Evolutionary conservation across 2,113 vertebrate genomes (phyloP).

Genomic region (Platycercus adscitus): DNA sequence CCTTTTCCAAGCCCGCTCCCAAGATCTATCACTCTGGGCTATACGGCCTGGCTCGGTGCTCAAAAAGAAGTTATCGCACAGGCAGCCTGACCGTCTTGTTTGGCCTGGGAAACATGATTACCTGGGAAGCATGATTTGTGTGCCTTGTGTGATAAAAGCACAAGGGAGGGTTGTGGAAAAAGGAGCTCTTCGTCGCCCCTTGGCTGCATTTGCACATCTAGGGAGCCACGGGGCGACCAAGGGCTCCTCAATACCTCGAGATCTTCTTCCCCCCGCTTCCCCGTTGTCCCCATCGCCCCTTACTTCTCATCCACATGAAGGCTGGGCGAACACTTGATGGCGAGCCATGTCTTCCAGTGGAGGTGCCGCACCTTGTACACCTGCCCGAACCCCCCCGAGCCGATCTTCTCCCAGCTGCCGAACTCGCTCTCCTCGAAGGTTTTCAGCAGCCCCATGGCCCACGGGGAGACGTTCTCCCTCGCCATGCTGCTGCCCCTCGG

Average conservation of each 20-base stretch:
- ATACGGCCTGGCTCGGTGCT: accelerated
- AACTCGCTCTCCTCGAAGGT: slow-evolving; percentile 91
- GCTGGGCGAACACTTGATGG: slow-evolving; percentile 96
- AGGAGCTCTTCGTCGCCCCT: neutral
- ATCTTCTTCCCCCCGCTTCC: neutral
- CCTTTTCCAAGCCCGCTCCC: neutral
- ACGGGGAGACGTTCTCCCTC: slow-evolving; percentile 78
- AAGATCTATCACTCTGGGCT: neutral
- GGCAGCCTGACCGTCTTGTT: accelerated
- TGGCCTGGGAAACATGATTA: too few species aligned
- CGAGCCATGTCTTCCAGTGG: slow-evolving; percentile 97
- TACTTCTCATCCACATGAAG: slow-evolving; percentile 96
- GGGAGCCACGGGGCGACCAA: neutral
- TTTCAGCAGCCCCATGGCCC: slow-evolving; percentile 89
- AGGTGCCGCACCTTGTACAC: slow-evolving; percentile 96
- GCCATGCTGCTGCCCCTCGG: slow-evolving; percentile 74
- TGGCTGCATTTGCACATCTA: neutral
- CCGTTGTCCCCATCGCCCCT: neutral
- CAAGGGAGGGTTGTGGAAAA: neutral
- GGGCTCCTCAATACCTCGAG: neutral
- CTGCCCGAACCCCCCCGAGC: slow-evolving; percentile 96
- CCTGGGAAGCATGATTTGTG: neutral
- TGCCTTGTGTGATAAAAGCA: too few species aligned
- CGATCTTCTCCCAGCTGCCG: slow-evolving; percentile 93
- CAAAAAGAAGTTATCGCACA: neutral